A percentile compares a stretch with the other conserved stretches of the same genome.
Evolutionary conservation across 2,888 invertebrate genomes (phyloP).

Genomic region (Protophormia terraenovae): DNA sequence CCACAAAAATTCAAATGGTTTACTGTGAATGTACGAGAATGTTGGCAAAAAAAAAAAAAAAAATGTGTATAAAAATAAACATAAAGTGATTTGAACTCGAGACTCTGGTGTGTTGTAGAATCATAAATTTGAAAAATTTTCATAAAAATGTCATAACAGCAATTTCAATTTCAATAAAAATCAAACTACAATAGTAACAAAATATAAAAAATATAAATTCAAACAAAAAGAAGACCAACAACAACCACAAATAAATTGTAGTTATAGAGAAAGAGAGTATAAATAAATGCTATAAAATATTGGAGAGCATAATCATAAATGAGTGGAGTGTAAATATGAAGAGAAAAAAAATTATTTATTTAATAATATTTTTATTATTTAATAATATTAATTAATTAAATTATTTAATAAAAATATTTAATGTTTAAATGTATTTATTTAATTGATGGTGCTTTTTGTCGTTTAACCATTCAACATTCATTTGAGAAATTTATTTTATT

Average conservation of each 20-base stretch:
- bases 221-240: constrained; percentile 62
- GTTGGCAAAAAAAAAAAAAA: neutral
- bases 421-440: neutral
- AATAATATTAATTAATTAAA: neutral
- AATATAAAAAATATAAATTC: constrained; percentile 47
- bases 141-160: constrained; percentile 79
- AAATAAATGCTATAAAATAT: neutral
- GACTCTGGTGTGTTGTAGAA: constrained; percentile 36
- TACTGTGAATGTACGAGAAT: neutral
- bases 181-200: constrained; percentile 63
- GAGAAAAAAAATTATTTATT: neutral
- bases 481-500: constrained; percentile 13
- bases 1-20: neutral
- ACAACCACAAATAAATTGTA: neutral
- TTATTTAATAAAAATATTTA: neutral
- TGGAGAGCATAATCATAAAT: neutral
- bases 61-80: neutral
- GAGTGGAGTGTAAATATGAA: neutral
- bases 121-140: constrained; percentile 77
- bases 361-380: neutral
- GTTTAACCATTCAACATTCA: neutral
- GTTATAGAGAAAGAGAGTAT: neutral
- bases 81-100: neutral
- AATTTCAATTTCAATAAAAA: constrained; percentile 69
- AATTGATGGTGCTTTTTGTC: neutral